Base-by-base conservation (phyloP, 2,888 invertebrate species). In the Pristionchus entomophagus region DNA sequence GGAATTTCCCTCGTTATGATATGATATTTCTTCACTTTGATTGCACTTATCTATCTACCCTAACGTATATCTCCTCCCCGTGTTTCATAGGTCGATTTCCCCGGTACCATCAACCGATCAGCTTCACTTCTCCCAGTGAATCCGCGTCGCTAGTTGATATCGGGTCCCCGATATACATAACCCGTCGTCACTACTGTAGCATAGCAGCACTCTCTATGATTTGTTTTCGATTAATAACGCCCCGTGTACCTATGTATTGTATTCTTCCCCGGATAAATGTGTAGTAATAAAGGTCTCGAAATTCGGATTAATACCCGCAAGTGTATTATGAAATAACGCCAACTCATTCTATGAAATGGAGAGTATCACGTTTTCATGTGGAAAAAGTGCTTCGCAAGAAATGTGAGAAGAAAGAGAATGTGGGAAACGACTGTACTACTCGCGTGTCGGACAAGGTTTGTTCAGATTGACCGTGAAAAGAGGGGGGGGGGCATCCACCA, bases 71-170 rank as follows among this genome's bases (percentile, higher is more conserved):
- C n/a, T 38, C 29, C 35, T 38, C 41, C n/a, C n/a, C n/a, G n/a
- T 17, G 17, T 69, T 32, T 41, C 73, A 26, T 73, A 41, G 41
- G 73, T 22, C 73, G 73, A n/a, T n/a, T n/a, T 35, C 12, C 41
- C 14, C 26, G 45, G 73, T 73, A 73, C 73, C 73, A 73, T 73
- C 73, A 73, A 73, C 73, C 19, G 41, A 45, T 41, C 38, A 10
- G 73, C 22, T 73, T 73, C 73, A 73, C 73, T 73, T 38, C 73
- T 2, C 73, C 41, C 73, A 45, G 41, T 41, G 45, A 73, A 65
- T 45, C 41, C 41, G 73, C 26, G 73, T 73, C 73, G 73, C 73
- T 41, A 73, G 73, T 73, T 73, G 73, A 73, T 73, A 73, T 35
- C 19, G 73, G 5, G 73, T 10, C 14, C n/a, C n/a, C n/a, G n/a